Evolutionary conservation across 2,888 invertebrate species (phyloP).

Genomic region (Ophioninae sp.): DNA sequence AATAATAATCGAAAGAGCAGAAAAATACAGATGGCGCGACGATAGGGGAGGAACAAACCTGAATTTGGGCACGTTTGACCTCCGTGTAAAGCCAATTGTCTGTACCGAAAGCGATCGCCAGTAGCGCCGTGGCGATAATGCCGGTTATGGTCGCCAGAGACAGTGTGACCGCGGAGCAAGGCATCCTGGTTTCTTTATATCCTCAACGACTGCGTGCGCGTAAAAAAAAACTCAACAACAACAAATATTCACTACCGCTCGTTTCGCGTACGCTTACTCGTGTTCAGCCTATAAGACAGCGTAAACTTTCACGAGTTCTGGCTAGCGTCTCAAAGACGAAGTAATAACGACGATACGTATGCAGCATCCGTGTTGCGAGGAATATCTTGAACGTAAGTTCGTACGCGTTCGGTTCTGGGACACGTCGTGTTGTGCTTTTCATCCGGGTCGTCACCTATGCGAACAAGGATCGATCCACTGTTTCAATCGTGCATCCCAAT

Average conservation of each 20-base stretch:
- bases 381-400: constrained; percentile 6
- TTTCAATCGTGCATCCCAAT: not conserved
- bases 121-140: constrained; percentile 95
- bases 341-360: constrained; percentile 28
- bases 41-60: constrained; percentile 84
- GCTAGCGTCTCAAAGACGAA: constrained; percentile 44
- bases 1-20: not conserved
- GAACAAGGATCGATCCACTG: constrained; percentile 4
- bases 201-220: not conserved
- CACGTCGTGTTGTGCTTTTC: not conserved
- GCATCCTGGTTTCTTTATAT: constrained; percentile 84
- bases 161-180: constrained; percentile 96
- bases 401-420: not conserved
- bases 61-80: constrained; percentile 93
- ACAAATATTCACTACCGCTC: constrained; percentile 30
- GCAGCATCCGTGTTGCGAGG: constrained; percentile 58
- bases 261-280: not conserved
- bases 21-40: not conserved
- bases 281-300: constrained; percentile 6
- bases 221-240: not conserved
- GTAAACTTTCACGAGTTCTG: constrained; percentile 41
- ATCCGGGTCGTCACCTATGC: constrained; percentile 1
- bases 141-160: constrained; percentile 98
- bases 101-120: constrained; percentile 97
- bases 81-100: constrained; percentile 98